Evolutionary conservation across 2,797 vertebrate species (phyloP).

Genomic region (Syngnathus acus): DNA sequence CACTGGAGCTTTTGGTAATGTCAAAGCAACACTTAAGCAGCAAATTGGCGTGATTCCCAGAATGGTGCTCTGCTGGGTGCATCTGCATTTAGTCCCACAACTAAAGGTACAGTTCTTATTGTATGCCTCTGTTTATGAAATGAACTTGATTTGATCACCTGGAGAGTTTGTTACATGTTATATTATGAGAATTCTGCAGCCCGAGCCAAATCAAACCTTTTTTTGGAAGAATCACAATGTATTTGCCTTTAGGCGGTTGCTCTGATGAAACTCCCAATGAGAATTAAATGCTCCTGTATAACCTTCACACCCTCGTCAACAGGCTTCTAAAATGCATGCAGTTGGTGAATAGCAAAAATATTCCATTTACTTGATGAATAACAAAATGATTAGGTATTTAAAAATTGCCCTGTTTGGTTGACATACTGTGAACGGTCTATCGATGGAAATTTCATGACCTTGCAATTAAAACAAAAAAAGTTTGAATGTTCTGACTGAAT

Average conservation of each 20-base stretch:
- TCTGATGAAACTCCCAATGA: not conserved
- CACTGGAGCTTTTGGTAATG: not conserved
- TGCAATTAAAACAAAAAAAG: conserved; percentile 13
- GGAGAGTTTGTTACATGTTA: not conserved
- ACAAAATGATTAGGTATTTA: not conserved
- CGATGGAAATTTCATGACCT: not conserved
- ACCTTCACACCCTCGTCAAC: not conserved
- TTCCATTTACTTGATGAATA: not conserved
- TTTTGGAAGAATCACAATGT: not conserved
- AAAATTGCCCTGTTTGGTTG: not conserved
- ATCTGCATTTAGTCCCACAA: not conserved
- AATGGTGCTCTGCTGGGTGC: not conserved
- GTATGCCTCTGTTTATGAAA: not conserved
- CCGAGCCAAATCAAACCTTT: not conserved
- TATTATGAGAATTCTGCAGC: not conserved
- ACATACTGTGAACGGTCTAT: not conserved
- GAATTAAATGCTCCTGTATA: not conserved
- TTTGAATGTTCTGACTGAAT: conserved; percentile 7
- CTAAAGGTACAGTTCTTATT: not conserved
- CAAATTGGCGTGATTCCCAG: not conserved
- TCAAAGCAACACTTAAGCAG: not conserved
- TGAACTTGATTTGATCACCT: not conserved
- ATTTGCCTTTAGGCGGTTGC: not conserved
- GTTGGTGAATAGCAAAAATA: not conserved
- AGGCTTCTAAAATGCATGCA: not conserved